Evolutionary conservation across 2,113 vertebrate genomes (phyloP).

Genomic region (Corythoichthys intestinalis): DNA sequence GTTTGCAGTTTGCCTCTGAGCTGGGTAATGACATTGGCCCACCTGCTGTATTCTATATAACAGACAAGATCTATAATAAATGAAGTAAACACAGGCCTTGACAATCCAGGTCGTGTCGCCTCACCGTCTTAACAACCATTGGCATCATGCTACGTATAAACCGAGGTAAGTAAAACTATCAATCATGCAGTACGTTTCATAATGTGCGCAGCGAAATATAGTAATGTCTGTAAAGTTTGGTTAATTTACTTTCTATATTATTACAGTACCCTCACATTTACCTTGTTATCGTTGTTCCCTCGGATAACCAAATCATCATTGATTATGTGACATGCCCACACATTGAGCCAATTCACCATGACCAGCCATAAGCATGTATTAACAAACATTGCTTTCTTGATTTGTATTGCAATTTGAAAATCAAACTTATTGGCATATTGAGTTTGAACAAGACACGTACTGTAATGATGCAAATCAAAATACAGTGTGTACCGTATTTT

Average conservation of each 20-base stretch:
- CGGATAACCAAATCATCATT: background rate
- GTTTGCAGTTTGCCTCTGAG: constrained; percentile 48
- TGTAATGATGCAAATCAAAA: no score
- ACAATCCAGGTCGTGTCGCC: constrained; percentile 8
- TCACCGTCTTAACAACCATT: constrained; percentile 2
- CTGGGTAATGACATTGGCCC: constrained; percentile 37
- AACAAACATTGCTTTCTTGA: background rate
- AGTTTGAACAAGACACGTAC: no score
- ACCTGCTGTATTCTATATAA: constrained; percentile 41
- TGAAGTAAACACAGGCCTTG: constrained; percentile 20
- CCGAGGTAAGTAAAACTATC: background rate
- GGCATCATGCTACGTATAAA: constrained; percentile 3
- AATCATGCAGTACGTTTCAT: constrained; percentile 10
- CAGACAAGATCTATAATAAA: constrained; percentile 42
- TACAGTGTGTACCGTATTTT: no score
- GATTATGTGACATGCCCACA: background rate
- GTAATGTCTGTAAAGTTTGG: background rate
- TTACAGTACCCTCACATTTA: background rate
- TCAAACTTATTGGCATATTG: no score
- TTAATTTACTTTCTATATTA: background rate
- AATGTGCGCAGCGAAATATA: background rate
- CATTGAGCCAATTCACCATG: background rate
- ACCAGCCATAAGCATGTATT: background rate
- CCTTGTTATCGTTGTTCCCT: background rate
- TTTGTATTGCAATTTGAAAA: background rate